Base-by-base conservation (phyloP, 2,888 invertebrate genomes). In the Xylophagus ater region DNA sequence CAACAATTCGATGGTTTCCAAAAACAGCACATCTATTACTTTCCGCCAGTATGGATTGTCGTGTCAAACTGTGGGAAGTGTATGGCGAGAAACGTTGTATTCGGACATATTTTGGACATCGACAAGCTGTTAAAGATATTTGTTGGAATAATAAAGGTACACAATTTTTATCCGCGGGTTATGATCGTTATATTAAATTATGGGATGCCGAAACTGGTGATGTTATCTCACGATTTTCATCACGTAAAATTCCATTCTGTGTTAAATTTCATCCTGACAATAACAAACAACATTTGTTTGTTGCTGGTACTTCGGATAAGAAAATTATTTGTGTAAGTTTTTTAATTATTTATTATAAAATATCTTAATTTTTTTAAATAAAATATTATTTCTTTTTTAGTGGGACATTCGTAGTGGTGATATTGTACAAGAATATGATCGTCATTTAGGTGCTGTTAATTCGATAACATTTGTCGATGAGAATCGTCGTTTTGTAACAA, bases 391-490 rank as follows among this genome's bases (percentile, higher is more conserved):
- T 14, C 12, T 14, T 18, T 38, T 24, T 13, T 42, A 64, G 89
- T 99, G 97, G 96, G 98, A 99, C 64, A 85, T 76, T 2, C 73
- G 98, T 12, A 83, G 84, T 44, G 93, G 93, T 14, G 94, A 96
- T 64, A 81, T 96, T 51, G 93, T 89, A 1, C 93, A 97, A 62
- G 96, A 98, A 62, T 98, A 98, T 64, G 98, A 98, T 69, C 72
- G 98, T 2, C 98, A 99, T 71, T 73, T 99, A 47, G 98, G 97
- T 6, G 94, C 98, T 3, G 97, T 99, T 2, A 99, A 99, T 63
- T 84, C 93, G 0, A 96, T 99, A 53, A 98, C 98, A 0, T 99
- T 99, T 66, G 96, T 99, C 2, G 98, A 99, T 62, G 93, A 96
- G 56, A 97, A 97, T 68, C 70, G 97, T 18, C 69, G 98, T 51